Evolutionary conservation across 2,113 vertebrate genomes (phyloP), one percentile per base, ranked within the genome.

Genomic region (Sprattus sprattus): DNA sequence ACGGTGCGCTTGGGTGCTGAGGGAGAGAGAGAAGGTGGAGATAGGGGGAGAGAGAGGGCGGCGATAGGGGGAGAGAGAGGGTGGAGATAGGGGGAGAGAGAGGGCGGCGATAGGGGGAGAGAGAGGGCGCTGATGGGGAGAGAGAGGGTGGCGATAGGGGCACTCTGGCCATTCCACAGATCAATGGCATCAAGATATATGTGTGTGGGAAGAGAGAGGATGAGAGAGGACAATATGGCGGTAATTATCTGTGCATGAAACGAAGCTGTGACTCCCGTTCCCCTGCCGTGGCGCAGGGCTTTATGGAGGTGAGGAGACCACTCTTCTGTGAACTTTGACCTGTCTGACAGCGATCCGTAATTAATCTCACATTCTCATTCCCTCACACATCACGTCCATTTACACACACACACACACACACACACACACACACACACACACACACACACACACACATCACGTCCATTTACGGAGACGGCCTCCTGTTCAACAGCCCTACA

Each of bases 311-410:
- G n/a, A 13, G n/a, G 22, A 18, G 16, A n/a, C 15, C 54, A n/a
- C 13, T 9, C 25, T 9, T 10, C 25, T 25, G 64, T 71, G 64
- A 71, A 25, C 64, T 71, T 45, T 82, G 85, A 47, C 81, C 82
- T 52, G 83, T 54, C 49, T 89, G 57, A 86, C 83, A 90, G 84
- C 39, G 49, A n/a, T 5, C 25, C 49, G 81, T 25, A 82, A 86
- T 90, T 88, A 86, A 88, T 90, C 84, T 84, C 57, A 50, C 39
- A 32, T 52, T 83, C 57, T 86, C 87, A 87, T 88, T 83, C 47
- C 81, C n/a, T 75, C 71, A 85, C 81, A 81, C 44, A 44, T 83
- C 83, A 85, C 10, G 82, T 75, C n/a, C n/a, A n/a, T n/a, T n/a
- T n/a, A n/a, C n/a, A n/a, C n/a, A n/a, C n/a, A n/a, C n/a, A n/a